Conservation (phyloP, 2,113 vertebrate genomes). For the Vicugna pacos region DNA sequence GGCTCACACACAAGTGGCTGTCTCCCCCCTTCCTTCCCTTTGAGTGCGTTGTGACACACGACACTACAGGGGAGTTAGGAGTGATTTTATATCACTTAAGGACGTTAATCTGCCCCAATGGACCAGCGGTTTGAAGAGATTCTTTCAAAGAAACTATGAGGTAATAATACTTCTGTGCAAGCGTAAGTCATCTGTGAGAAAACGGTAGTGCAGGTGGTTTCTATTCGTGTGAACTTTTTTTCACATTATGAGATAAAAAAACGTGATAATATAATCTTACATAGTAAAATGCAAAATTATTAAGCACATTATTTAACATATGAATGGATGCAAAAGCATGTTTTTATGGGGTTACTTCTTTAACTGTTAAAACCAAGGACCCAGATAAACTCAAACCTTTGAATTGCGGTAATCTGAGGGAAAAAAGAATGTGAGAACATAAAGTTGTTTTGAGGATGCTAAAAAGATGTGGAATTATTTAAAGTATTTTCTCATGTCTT, state of each 20-base stretch:
- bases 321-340: background rate
- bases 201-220: background rate
- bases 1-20: too few relatives aligned
- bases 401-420: background rate
- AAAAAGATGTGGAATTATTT: background rate
- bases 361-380: background rate
- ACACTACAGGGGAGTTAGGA: background rate
- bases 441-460: background rate
- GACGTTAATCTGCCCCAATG: background rate
- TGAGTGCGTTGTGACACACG: background rate
- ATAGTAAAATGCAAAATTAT: background rate
- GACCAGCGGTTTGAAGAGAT: background rate
- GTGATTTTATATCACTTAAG: background rate
- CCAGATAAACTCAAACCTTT: background rate
- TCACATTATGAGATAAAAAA: constrained; percentile 12
- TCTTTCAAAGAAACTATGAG: background rate
- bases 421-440: background rate
- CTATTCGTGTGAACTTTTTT: background rate
- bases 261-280: background rate
- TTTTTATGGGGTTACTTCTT: background rate
- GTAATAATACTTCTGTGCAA: background rate
- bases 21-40: background rate
- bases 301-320: constrained; percentile 6
- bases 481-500: constrained; percentile 31
- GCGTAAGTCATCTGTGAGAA: background rate